These are phyloP conservation scores for Verasper variegatus DNA, from an alignment of 2,113 vertebrate species.

Conservation along the genomic window DNA sequence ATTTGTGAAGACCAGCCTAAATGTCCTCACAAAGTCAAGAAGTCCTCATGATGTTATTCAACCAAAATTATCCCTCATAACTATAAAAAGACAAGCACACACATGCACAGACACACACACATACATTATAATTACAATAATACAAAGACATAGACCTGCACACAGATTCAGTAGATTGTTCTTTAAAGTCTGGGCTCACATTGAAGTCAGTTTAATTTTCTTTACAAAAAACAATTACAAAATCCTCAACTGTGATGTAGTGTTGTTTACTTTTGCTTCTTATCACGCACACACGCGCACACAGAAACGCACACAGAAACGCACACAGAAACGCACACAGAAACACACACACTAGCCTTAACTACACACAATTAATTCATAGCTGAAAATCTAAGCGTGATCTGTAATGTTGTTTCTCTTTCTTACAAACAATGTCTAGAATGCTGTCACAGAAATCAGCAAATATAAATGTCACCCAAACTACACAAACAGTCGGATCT, in stretches of 20 bases:
- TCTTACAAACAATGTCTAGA: neutral
- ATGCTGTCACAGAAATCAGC: neutral
- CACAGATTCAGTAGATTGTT: neutral
- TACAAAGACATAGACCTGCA: neutral
- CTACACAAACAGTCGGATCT: slow-evolving; percentile 18
- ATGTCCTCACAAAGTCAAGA: too few relatives aligned
- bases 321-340: too few relatives aligned
- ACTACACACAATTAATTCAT: neutral
- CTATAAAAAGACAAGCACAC: too few relatives aligned
- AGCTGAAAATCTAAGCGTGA: neutral
- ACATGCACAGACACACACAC: too few relatives aligned
- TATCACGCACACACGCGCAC: too few relatives aligned
- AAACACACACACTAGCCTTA: neutral
- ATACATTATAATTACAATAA: neutral
- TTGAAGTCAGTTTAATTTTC: neutral
- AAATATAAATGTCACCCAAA: neutral
- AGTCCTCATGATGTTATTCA: too few relatives aligned
- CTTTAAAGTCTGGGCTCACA: neutral
- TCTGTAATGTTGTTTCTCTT: neutral
- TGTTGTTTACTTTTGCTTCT: neutral
- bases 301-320: too few relatives aligned
- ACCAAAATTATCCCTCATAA: too few relatives aligned
- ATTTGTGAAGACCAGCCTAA: too few relatives aligned
- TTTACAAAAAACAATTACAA: neutral
- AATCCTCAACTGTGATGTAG: neutral